Evolutionary conservation across 2,797 vertebrate genomes (phyloP), one percentile per base, ranked within the genome.

Genomic region (Hippopotamyrus pictus): DNA sequence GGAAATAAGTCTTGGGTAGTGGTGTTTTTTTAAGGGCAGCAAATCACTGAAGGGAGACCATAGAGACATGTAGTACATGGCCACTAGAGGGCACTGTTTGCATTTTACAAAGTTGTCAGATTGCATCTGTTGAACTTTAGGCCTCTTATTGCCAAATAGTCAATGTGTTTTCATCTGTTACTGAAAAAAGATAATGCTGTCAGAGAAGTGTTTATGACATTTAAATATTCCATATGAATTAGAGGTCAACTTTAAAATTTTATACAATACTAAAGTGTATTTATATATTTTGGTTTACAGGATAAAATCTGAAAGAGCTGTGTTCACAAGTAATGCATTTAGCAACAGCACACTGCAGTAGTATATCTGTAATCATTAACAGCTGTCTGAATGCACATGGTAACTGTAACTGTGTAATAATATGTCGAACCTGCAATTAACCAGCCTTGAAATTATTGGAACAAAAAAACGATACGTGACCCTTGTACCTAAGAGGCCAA

Each of bases 41-140:
- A 46, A 37, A 37, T 79, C 65, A 25, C 22, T 37, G 83, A 69
- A 22, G 50, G n/a, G 59, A 59, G 54, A 41, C 46, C 46, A 8
- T 3, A n/a, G 11, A 87, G 29, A 41, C 17, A 12, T 89, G 83
- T 73, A n/a, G 14, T 87, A 57, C 17, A 33, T 41, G 14, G 41
- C 88, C 88, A 46, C 33, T 44, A 25, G 88, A n/a, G 82, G 79
- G 33, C 69, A 53, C 88, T 83, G 37, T 41, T 83, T 89, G 50
- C 37, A 37, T 25, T 37, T 84, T 54, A 65, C 54, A 33, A 79
- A 17, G 29, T 76, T 41, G 29, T 76, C 17, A 44, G 41, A 82
- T 44, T 46, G 41, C 41, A 8, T 82, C 7, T 73, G 33, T 73
- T 86, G 48, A 25, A 54, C 84, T 86, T 53, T 17, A 51, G 51